Evolutionary conservation across 1,140 invertebrate genomes (phyloP).

Genomic region (Diorhabda carinulata): DNA sequence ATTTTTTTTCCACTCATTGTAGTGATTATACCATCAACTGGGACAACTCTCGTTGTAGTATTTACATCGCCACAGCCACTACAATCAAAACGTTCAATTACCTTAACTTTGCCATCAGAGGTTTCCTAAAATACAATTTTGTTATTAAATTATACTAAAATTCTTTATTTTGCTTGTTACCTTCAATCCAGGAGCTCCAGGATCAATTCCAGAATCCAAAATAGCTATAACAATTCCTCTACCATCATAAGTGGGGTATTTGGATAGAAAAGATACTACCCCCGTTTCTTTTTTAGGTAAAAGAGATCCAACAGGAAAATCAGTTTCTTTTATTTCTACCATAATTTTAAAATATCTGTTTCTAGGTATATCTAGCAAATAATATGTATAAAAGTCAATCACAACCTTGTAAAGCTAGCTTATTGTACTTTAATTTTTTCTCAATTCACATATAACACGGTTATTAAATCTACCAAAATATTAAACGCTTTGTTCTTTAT

Average conservation of each 20-base stretch:
- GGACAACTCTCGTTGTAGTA: constrained; percentile 77
- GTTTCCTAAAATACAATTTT: constrained; percentile 63
- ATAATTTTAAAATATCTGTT: not conserved
- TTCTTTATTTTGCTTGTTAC: constrained; percentile 53
- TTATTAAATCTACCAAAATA: too few relatives aligned
- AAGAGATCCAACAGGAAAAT: constrained; percentile 78
- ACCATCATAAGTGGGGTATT: constrained; percentile 92
- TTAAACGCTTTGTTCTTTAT: too few relatives aligned
- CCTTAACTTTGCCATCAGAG: constrained; percentile 82
- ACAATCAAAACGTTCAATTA: constrained; percentile 93
- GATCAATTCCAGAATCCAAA: constrained; percentile 96
- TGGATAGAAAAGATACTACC: constrained; percentile 79
- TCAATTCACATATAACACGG: too few relatives aligned
- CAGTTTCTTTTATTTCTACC: constrained; percentile 34
- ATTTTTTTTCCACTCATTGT: constrained; percentile 85
- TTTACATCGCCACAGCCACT: constrained; percentile 93
- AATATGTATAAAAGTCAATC: too few relatives aligned
- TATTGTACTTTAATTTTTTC: too few relatives aligned
- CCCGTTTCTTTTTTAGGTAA: constrained; percentile 96
- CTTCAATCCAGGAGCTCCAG: constrained; percentile 88
- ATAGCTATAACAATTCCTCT: constrained; percentile 88
- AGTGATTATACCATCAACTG: constrained; percentile 70
- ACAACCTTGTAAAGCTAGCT: too few relatives aligned
- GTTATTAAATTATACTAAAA: constrained; percentile 10
- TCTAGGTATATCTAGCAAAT: too few relatives aligned